phyloP scores from a whole-genome alignment of 2,888 invertebrate species.

The Pseudoips prasinana region DNA sequence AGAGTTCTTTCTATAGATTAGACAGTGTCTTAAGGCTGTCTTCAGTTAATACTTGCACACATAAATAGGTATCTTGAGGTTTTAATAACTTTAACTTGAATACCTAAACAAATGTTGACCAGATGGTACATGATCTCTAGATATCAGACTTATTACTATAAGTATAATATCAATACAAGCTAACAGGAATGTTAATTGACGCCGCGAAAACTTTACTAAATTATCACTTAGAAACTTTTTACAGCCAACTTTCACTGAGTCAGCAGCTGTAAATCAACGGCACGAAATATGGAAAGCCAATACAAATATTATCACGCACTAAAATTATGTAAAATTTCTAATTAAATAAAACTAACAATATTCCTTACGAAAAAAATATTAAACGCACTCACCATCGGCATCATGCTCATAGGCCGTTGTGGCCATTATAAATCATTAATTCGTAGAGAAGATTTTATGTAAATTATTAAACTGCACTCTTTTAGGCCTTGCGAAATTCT shows the following conservation, averaged over 20 bases:
- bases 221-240: slow-evolving; percentile 19
- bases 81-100: no score
- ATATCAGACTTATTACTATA: no score
- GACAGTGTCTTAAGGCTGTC: no score
- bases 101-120: no score
- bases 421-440: slow-evolving; percentile 56
- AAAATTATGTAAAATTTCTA: slow-evolving; percentile 22
- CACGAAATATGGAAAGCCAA: slow-evolving; percentile 31
- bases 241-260: slow-evolving; percentile 28
- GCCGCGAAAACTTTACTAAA: slow-evolving; percentile 11
- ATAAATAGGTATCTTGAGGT: no score
- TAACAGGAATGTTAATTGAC: slow-evolving; percentile 25
- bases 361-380: slow-evolving; percentile 6
- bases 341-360: slow-evolving; percentile 13
- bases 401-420: slow-evolving; percentile 69
- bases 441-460: slow-evolving; percentile 13
- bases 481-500: slow-evolving; percentile 28
- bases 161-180: no score
- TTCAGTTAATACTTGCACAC: no score
- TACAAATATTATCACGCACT: slow-evolving; percentile 31
- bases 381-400: slow-evolving; percentile 60
- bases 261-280: slow-evolving; percentile 14
- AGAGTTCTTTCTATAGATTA: no score
- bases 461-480: slow-evolving; percentile 21
- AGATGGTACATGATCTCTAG: no score